Percentiles rank a stretch among this genome's conserved stretches.
These are phyloP conservation scores for Phalacrocorax carbo DNA, from an alignment of 2,113 vertebrate species.

Conservation along the genomic window DNA sequence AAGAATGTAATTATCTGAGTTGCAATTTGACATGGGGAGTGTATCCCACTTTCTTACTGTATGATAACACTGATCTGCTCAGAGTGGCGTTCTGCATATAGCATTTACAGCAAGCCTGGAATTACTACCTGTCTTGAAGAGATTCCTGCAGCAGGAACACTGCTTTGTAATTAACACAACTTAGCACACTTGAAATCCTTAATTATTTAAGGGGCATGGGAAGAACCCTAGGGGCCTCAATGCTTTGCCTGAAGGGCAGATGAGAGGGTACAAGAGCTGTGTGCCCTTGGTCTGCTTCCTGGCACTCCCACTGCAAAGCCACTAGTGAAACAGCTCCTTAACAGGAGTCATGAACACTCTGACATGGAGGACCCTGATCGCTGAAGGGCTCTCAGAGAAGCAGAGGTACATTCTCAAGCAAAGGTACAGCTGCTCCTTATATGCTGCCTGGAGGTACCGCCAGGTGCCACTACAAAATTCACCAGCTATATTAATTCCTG, in stretches of 20 bases:
- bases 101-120: neutral
- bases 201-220: neutral
- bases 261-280: fast-evolving
- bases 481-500: neutral
- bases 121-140: neutral
- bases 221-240: neutral
- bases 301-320: neutral
- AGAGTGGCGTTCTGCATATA: neutral
- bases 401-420: neutral
- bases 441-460: neutral
- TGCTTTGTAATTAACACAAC: neutral
- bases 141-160: neutral
- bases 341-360: neutral
- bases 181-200: neutral
- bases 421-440: neutral
- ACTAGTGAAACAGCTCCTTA: neutral
- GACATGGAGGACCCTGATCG: fast-evolving
- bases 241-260: neutral
- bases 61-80: neutral
- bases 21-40: neutral
- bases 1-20: neutral
- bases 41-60: neutral
- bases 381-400: neutral
- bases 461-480: neutral
- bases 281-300: neutral